Percentiles rank a stretch among this genome's conserved stretches.
phyloP scores from a whole-genome alignment of 2,888 invertebrate genomes.

The Latheticus oryzae region DNA sequence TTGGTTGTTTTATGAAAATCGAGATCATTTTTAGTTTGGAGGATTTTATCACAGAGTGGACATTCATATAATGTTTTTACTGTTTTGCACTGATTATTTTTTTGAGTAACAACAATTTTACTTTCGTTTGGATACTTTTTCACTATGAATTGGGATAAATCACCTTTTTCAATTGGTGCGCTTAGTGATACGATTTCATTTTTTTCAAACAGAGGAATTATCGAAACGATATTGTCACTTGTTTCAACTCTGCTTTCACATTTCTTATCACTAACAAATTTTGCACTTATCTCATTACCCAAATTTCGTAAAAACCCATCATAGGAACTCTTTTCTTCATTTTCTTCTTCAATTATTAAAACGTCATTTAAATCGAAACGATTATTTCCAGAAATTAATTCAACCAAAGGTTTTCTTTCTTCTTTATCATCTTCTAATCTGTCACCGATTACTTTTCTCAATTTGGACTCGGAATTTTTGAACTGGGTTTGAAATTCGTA shows the following conservation, averaged over 20 bases:
- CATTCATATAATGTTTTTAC: constrained; percentile 28
- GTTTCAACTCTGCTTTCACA: no score
- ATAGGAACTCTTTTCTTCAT: constrained; percentile 40
- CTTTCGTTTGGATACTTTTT: constrained; percentile 5
- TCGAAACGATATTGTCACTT: not conserved
- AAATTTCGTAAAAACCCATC: constrained; percentile 53
- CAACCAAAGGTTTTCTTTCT: constrained; percentile 42
- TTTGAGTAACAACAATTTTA: constrained; percentile 4
- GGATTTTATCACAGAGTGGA: constrained; percentile 43
- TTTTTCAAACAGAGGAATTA: no score
- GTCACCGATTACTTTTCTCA: not conserved
- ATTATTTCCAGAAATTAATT: constrained; percentile 50
- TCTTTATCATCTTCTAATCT: not conserved
- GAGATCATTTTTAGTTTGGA: constrained; percentile 30
- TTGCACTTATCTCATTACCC: constrained; percentile 52
- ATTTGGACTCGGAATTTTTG: constrained; percentile 3
- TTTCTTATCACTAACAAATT: constrained; percentile 45
- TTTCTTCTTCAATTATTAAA: constrained; percentile 50
- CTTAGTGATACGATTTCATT: not conserved
- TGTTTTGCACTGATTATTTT: not conserved
- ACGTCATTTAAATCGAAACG: constrained; percentile 52
- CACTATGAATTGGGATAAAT: not conserved
- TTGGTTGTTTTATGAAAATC: constrained; percentile 38
- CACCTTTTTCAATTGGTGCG: not conserved
- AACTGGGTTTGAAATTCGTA: constrained; percentile 27